These are phyloP conservation scores for Apteryx owenii DNA, from an alignment of 2,113 vertebrate genomes.

Conservation along the genomic window DNA sequence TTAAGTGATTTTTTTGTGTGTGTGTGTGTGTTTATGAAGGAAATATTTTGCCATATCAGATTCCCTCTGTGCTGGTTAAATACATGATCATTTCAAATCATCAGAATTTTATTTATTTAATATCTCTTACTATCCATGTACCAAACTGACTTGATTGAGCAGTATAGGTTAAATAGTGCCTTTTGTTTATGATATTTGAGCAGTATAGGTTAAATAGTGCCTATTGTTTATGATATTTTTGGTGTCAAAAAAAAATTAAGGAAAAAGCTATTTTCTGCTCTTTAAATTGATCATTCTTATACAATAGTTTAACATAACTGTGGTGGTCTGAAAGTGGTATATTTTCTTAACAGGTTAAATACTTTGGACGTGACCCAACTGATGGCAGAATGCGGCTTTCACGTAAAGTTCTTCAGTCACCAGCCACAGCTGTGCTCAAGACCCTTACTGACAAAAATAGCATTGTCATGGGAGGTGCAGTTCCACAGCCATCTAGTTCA, in stretches of 20 bases:
- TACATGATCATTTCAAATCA: neutral
- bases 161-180: neutral
- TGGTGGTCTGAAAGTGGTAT: neutral
- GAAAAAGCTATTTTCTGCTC: neutral
- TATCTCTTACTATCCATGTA: neutral
- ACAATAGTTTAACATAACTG: neutral
- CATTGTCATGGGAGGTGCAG: slow-evolving; percentile 81
- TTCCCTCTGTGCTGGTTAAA: neutral
- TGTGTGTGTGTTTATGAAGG: neutral
- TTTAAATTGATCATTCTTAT: neutral
- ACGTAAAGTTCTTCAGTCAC: slow-evolving; percentile 92
- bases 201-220: neutral
- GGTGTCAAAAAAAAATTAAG: neutral
- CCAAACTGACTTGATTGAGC: neutral
- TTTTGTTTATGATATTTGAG: neutral
- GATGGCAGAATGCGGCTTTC: slow-evolving; percentile 98
- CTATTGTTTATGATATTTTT: neutral
- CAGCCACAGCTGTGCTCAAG: slow-evolving; percentile 81
- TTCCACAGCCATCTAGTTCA: slow-evolving; percentile 68
- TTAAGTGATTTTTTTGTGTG: neutral
- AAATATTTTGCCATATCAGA: neutral
- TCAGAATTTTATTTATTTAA: neutral
- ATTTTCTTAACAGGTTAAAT: slow-evolving; percentile 89
- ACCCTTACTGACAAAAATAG: slow-evolving; percentile 89
- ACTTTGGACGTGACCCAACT: slow-evolving; percentile 95